phyloP scores from a whole-genome alignment of 2,113 vertebrate genomes.

The Triplophysa rosa region DNA sequence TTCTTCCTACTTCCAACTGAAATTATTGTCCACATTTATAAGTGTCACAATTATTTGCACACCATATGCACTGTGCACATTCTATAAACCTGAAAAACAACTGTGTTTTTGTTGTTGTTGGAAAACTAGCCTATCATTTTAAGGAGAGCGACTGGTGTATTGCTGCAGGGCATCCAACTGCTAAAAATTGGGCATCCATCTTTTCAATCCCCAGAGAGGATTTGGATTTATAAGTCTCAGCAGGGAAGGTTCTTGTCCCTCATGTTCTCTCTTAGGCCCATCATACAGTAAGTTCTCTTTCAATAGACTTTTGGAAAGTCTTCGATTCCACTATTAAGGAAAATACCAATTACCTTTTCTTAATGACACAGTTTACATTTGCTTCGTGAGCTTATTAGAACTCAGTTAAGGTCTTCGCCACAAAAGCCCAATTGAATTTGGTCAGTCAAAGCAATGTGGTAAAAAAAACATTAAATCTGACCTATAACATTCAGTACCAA shows the following conservation, averaged over 20 bases:
- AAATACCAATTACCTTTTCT: constrained; percentile 17
- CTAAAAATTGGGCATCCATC: constrained; percentile 45
- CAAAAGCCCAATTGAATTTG: constrained; percentile 1
- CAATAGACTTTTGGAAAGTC: background rate
- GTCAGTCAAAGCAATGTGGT: background rate
- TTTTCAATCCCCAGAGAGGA: constrained; percentile 45
- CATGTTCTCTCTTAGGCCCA: constrained; percentile 17
- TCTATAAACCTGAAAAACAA: constrained; percentile 8
- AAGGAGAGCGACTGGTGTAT: constrained; percentile 44
- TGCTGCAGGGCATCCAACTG: constrained; percentile 55
- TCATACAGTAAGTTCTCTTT: background rate
- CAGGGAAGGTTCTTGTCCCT: constrained; percentile 23
- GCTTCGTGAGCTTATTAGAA: constrained; percentile 3
- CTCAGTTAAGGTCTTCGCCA: background rate
- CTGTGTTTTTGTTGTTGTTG: constrained; percentile 8
- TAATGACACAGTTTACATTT: constrained; percentile 1
- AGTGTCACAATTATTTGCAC: background rate
- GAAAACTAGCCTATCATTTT: constrained; percentile 47
- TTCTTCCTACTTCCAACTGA: background rate
- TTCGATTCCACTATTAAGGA: constrained; percentile 7
- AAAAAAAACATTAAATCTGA: constrained; percentile 1
- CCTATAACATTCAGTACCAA: background rate
- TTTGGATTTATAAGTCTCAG: constrained; percentile 40
- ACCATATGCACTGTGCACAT: background rate
- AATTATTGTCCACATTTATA: background rate